Percentiles rank a stretch among this genome's conserved stretches.
Evolutionary conservation across 35 echinoderm and acorn worm genomes (phyloP).

Genomic region (Acanthaster planci): DNA sequence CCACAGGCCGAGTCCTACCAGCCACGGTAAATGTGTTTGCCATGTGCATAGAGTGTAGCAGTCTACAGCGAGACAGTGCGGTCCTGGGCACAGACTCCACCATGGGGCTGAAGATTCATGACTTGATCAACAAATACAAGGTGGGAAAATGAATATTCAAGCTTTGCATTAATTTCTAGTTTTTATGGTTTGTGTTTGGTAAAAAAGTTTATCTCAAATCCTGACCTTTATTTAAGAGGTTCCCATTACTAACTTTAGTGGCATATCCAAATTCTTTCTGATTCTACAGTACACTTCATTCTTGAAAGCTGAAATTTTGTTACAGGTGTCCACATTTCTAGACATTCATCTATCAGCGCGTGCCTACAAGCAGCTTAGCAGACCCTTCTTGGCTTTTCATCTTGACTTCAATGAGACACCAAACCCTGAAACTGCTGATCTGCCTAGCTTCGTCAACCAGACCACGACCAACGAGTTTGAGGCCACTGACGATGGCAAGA

Average conservation of each 20-base stretch:
- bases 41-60: constrained; percentile 32
- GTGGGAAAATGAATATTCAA: not conserved
- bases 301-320: too few species aligned
- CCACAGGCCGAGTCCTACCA: not conserved
- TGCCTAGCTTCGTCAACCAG: constrained; percentile 27
- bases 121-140: constrained; percentile 40
- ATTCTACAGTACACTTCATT: too few species aligned
- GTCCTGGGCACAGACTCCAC: constrained; percentile 12
- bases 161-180: too few species aligned
- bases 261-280: too few species aligned
- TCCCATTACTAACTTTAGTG: too few species aligned
- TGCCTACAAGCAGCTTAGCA: constrained; percentile 32
- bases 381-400: constrained; percentile 31
- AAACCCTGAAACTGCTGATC: not conserved
- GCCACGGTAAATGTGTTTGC: not conserved
- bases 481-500: not conserved
- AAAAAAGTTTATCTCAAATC: too few species aligned
- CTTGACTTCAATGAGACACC: constrained; percentile 30
- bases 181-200: too few species aligned
- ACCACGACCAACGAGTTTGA: not conserved
- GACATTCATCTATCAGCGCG: constrained; percentile 32
- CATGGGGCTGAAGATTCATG: constrained; percentile 31
- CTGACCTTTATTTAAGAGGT: too few species aligned
- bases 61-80: not conserved
- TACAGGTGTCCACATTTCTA: constrained; percentile 36